Evolutionary conservation across 2,113 vertebrate genomes (phyloP).

Genomic region (Pygoscelis adeliae): DNA sequence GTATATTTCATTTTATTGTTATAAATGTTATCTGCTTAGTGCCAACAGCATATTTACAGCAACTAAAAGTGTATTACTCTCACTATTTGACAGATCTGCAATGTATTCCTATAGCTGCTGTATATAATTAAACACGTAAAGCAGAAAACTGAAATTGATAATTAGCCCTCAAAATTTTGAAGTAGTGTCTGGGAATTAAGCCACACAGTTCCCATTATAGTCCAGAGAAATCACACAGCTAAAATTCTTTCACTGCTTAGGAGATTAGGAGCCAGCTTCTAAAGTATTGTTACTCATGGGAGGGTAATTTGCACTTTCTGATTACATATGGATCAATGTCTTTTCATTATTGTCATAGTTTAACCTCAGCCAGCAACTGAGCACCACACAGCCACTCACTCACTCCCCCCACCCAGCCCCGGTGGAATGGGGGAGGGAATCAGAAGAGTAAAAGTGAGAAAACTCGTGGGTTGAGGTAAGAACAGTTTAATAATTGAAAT

Average conservation of each 20-base stretch:
- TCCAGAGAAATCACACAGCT: background rate
- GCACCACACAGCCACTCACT: too few relatives aligned
- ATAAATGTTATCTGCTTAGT: conserved; percentile 2
- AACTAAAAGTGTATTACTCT: background rate
- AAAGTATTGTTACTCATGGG: background rate
- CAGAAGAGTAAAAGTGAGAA: too few relatives aligned
- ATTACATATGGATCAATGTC: background rate
- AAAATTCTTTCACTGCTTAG: background rate
- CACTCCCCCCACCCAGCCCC: too few relatives aligned
- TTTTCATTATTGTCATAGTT: background rate
- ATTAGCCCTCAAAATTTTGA: conserved; percentile 9
- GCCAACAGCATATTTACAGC: background rate
- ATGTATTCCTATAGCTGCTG: background rate
- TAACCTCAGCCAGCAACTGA: too few relatives aligned
- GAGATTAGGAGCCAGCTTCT: background rate
- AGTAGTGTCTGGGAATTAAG: background rate
- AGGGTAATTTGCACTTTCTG: background rate
- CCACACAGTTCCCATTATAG: background rate
- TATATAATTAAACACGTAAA: conserved; percentile 7
- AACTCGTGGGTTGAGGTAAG: too few relatives aligned
- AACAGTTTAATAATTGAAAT: too few relatives aligned
- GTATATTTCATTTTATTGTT: conserved; percentile 49
- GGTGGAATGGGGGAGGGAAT: too few relatives aligned
- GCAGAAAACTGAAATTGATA: conserved; percentile 5
- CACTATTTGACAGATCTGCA: background rate